Evolutionary conservation across 2,113 vertebrate genomes (phyloP).

Genomic region (Cheilinus undulatus): DNA sequence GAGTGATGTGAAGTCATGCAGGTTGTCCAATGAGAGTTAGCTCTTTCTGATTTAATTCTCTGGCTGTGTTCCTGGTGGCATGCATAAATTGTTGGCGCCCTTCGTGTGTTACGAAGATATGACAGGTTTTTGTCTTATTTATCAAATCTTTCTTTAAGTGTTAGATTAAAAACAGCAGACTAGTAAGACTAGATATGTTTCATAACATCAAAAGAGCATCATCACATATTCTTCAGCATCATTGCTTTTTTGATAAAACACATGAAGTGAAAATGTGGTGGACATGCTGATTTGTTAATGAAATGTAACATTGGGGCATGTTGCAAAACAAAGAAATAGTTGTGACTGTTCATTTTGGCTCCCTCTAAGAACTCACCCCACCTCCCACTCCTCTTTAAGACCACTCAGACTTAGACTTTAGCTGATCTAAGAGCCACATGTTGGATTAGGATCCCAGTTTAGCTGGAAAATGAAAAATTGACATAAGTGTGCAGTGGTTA

Average conservation of each 20-base stretch:
- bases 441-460: background rate
- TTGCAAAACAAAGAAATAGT: background rate
- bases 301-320: background rate
- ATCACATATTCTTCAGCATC: conserved; percentile 1
- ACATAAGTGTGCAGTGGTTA: conserved; percentile 6
- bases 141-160: background rate
- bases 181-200: background rate
- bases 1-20: conserved; percentile 63
- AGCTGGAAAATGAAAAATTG: conserved; percentile 20
- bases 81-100: conserved; percentile 19
- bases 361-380: conserved; percentile 10
- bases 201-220: background rate
- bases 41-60: conserved; percentile 11
- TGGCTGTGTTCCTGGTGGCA: conserved; percentile 30
- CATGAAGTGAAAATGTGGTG: background rate
- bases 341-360: conserved; percentile 9
- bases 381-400: background rate
- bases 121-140: conserved; percentile 31
- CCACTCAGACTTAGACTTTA: background rate
- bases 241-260: background rate
- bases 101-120: too few relatives aligned
- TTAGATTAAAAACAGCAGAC: background rate
- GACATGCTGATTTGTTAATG: background rate
- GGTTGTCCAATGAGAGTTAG: conserved; percentile 35
- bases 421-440: conserved; percentile 46